Percentiles rank a stretch among this genome's conserved stretches.
These are phyloP conservation scores for Sthenelais limicola DNA, from an alignment of 2,888 invertebrate genomes.

Conservation along the genomic window DNA sequence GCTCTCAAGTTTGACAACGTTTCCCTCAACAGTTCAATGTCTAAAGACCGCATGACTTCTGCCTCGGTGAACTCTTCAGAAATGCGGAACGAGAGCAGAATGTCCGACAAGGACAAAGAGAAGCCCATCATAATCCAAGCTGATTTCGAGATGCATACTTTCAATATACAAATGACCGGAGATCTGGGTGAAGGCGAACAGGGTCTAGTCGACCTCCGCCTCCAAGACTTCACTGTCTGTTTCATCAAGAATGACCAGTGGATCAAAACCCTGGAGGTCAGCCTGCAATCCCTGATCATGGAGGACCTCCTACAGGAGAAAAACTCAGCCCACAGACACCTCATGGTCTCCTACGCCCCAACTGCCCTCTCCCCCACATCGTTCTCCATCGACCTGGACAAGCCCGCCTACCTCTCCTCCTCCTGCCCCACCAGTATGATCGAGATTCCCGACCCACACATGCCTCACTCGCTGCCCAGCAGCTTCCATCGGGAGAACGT, in stretches of 20 bases:
- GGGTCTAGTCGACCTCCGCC: slow-evolving; percentile 85
- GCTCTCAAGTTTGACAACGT: slow-evolving; percentile 47
- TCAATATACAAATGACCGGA: slow-evolving; percentile 67
- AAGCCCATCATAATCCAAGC: slow-evolving; percentile 45
- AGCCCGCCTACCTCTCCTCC: slow-evolving; percentile 78
- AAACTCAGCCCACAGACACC: slow-evolving; percentile 85
- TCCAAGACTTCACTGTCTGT: slow-evolving; percentile 85
- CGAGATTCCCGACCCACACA: slow-evolving; percentile 73
- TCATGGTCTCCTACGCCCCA: slow-evolving; percentile 76
- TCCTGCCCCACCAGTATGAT: slow-evolving; percentile 80
- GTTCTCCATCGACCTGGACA: slow-evolving; percentile 45
- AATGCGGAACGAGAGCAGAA: slow-evolving; percentile 1
- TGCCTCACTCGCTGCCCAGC: slow-evolving; percentile 72
- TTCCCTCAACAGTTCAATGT: background rate
- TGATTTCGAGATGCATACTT: slow-evolving; percentile 65
- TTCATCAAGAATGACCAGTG: slow-evolving; percentile 80
- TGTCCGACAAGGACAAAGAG: background rate
- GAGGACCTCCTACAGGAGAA: slow-evolving; percentile 88
- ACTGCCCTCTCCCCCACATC: too few species aligned
- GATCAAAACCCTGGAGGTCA: slow-evolving; percentile 81
- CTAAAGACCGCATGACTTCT: slow-evolving; percentile 1
- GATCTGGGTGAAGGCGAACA: slow-evolving; percentile 70
- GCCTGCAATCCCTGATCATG: slow-evolving; percentile 88
- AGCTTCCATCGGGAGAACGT: slow-evolving; percentile 59
- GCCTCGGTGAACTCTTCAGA: background rate